Evolutionary conservation across 2,888 invertebrate species (phyloP).

Genomic region (Mythimna pallens): DNA sequence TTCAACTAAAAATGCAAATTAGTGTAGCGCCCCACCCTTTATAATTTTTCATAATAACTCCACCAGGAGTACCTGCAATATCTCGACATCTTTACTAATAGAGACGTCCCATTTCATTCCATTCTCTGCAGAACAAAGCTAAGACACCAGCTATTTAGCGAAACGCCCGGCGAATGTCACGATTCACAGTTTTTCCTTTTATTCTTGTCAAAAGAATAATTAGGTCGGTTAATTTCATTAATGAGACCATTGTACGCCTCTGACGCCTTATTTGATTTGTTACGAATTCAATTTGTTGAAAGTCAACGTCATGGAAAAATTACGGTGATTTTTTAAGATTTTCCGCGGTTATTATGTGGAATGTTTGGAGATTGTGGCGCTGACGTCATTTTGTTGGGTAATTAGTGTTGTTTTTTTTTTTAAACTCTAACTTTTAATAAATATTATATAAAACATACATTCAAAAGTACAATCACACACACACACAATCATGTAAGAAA

Average conservation of each 20-base stretch:
- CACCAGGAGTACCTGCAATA: neutral
- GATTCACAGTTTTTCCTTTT: slow-evolving; percentile 54
- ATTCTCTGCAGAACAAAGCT: slow-evolving; percentile 38
- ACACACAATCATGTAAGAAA: no score
- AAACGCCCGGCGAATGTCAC: slow-evolving; percentile 56
- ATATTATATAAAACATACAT: no score
- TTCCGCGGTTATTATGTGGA: slow-evolving; percentile 2
- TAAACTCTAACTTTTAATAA: no score
- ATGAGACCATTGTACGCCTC: slow-evolving; percentile 76
- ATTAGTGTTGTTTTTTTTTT: neutral
- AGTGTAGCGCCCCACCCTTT: neutral
- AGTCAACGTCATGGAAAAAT: slow-evolving; percentile 55
- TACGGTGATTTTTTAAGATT: slow-evolving; percentile 57
- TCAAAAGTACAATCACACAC: no score
- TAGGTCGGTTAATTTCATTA: slow-evolving; percentile 83
- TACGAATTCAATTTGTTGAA: slow-evolving; percentile 65
- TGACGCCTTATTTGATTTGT: slow-evolving; percentile 80
- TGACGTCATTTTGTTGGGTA: neutral
- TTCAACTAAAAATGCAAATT: no score
- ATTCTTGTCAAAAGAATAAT: slow-evolving; percentile 78
- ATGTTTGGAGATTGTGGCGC: slow-evolving; percentile 10
- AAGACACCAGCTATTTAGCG: slow-evolving; percentile 43
- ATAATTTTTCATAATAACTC: neutral
- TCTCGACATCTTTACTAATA: slow-evolving; percentile 6
- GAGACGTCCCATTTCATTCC: slow-evolving; percentile 8